phyloP scores from a whole-genome alignment of 1,140 invertebrate genomes.

The Papilio xuthus region DNA sequence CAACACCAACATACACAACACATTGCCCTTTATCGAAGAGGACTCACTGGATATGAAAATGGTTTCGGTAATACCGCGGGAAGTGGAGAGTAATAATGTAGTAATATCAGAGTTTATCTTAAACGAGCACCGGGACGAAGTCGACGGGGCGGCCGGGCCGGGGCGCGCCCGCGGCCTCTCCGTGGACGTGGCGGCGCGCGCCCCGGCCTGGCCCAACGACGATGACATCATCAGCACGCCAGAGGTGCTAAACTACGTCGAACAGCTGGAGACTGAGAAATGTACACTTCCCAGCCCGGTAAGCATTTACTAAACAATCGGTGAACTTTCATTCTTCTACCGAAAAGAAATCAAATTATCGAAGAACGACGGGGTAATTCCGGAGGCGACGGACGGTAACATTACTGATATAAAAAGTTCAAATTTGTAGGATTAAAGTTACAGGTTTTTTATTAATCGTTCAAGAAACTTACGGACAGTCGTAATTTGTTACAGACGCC shows the following conservation, averaged over 20 bases:
- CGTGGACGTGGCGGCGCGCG: conserved; percentile 53
- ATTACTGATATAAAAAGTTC: background rate
- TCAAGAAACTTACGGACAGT: background rate
- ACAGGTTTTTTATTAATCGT: background rate
- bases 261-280: conserved; percentile 73
- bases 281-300: conserved; percentile 53
- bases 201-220: conserved; percentile 48
- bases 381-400: background rate
- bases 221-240: conserved; percentile 69
- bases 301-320: conserved; percentile 40
- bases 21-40: conserved; percentile 70
- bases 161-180: conserved; percentile 48
- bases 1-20: conserved; percentile 59
- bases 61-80: conserved; percentile 62
- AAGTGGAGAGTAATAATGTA: conserved; percentile 64
- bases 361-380: background rate
- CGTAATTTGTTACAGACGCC: conserved; percentile 53
- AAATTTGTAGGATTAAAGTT: no score
- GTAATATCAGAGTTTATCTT: conserved; percentile 61
- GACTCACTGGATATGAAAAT: conserved; percentile 70
- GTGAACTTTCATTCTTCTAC: background rate
- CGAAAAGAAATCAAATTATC: background rate
- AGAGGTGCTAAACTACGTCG: conserved; percentile 70
- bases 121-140: conserved; percentile 43
- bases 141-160: conserved; percentile 16